Conservation (phyloP, 2,888 invertebrate genomes). For the Acleris emargana region DNA sequence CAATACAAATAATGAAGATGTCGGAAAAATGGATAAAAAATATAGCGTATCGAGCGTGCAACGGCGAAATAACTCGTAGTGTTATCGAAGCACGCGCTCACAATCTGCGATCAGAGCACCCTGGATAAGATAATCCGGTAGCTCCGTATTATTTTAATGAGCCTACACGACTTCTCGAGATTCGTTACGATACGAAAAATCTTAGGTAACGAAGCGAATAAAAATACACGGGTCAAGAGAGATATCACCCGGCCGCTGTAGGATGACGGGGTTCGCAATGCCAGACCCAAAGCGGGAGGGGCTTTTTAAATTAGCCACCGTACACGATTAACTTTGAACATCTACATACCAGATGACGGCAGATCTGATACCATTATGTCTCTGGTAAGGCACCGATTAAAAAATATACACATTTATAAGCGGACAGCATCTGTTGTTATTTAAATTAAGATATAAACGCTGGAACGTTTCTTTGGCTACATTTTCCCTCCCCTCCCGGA, state of each 20-base stretch:
- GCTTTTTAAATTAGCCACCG: slow-evolving; percentile 79
- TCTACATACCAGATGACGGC: slow-evolving; percentile 81
- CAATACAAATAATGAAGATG: slow-evolving; percentile 78
- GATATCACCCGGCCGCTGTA: slow-evolving; percentile 71
- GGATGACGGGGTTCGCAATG: slow-evolving; percentile 61
- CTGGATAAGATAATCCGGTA: slow-evolving; percentile 84
- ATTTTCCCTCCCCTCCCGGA: slow-evolving; percentile 75
- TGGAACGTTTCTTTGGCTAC: slow-evolving; percentile 70
- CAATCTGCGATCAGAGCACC: slow-evolving; percentile 82
- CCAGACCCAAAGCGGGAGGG: slow-evolving; percentile 57
- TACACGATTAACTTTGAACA: slow-evolving; percentile 75
- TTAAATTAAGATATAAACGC: slow-evolving; percentile 82
- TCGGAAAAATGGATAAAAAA: slow-evolving; percentile 78
- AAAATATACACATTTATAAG: slow-evolving; percentile 80
- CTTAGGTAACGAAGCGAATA: slow-evolving; percentile 80
- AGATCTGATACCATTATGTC: slow-evolving; percentile 83
- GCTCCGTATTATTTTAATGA: slow-evolving; percentile 84
- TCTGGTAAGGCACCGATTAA: slow-evolving; percentile 81
- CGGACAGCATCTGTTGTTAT: slow-evolving; percentile 80
- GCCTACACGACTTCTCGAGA: slow-evolving; percentile 81
- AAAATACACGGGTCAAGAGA: slow-evolving; percentile 77
- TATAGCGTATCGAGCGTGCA: slow-evolving; percentile 76
- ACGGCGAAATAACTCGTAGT: slow-evolving; percentile 77
- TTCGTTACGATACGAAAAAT: slow-evolving; percentile 78
- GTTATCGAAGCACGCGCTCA: slow-evolving; percentile 82